Evolutionary conservation across 2,797 vertebrate species (phyloP).

Genomic region (Leuciscus waleckii): DNA sequence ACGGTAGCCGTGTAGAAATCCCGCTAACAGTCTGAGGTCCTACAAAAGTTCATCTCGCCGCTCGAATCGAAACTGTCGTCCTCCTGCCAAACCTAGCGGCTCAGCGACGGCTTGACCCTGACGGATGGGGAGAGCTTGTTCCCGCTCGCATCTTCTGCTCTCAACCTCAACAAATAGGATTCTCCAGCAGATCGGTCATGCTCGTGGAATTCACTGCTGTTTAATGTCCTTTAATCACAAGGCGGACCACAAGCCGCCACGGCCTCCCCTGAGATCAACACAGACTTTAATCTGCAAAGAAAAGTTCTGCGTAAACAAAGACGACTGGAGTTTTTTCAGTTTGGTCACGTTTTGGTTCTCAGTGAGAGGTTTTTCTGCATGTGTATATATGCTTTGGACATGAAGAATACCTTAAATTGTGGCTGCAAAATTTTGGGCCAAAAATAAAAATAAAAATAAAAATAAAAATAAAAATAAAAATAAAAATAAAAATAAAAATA

Average conservation of each 20-base stretch:
- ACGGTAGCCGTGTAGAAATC: conserved; percentile 6
- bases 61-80: not conserved
- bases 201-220: conserved; percentile 54
- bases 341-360: not conserved
- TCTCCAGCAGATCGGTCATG: conserved; percentile 37
- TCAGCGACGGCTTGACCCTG: conserved; percentile 33
- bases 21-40: not conserved
- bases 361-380: not conserved
- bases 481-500: no score
- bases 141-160: conserved; percentile 24
- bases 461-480: no score
- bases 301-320: not conserved
- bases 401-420: not conserved
- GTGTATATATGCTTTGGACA: not conserved
- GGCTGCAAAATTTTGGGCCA: no score
- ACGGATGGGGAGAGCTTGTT: conserved; percentile 39
- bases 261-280: conserved; percentile 38
- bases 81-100: not conserved
- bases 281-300: conserved; percentile 32
- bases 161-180: conserved; percentile 36
- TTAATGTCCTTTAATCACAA: conserved; percentile 56
- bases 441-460: no score
- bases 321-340: conserved; percentile 5
- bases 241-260: conserved; percentile 45
- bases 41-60: not conserved